A percentile compares a stretch with the other conserved stretches of the same genome.
These are phyloP conservation scores for Orthonychiurus folsomi DNA, from an alignment of 2,888 invertebrate species.

Conservation along the genomic window DNA sequence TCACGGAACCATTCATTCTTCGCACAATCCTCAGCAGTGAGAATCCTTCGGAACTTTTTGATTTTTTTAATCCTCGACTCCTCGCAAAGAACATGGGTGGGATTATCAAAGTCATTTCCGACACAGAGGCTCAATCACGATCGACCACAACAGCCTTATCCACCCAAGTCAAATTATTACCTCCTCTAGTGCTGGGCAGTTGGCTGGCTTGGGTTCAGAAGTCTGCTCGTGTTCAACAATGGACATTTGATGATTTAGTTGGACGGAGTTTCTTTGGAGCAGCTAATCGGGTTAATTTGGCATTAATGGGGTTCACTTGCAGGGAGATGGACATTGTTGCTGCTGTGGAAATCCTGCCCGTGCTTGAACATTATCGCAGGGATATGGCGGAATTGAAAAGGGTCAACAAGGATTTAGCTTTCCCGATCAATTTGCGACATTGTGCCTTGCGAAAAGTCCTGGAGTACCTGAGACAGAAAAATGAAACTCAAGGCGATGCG, in stretches of 20 bases:
- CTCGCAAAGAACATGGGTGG: conserved; percentile 28
- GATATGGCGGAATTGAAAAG: conserved; percentile 25
- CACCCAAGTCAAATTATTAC: conserved; percentile 33
- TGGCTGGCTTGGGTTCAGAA: conserved; percentile 32
- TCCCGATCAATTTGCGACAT: conserved; percentile 28
- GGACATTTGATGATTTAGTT: conserved; percentile 26
- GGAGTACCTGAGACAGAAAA: conserved; percentile 26
- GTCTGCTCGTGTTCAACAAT: neutral
- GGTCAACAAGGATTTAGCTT: conserved; percentile 21
- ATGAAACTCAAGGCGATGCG: conserved; percentile 17
- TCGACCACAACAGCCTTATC: neutral
- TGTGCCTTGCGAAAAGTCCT: conserved; percentile 33
- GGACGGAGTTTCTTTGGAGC: conserved; percentile 33
- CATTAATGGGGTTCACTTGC: conserved; percentile 36
- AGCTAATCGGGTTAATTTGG: conserved; percentile 28
- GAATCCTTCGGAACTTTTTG: conserved; percentile 28
- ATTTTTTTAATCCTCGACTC: conserved; percentile 25
- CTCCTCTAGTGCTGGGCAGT: conserved; percentile 24
- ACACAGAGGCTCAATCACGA: neutral
- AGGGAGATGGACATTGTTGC: conserved; percentile 27
- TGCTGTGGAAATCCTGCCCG: conserved; percentile 27
- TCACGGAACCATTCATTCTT: conserved; percentile 28
- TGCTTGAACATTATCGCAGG: conserved; percentile 27
- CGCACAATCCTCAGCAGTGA: conserved; percentile 26
- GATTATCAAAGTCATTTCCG: conserved; percentile 32